These are phyloP conservation scores for Asbolus verrucosus DNA, from an alignment of 1,140 invertebrate species.

Conservation along the genomic window DNA sequence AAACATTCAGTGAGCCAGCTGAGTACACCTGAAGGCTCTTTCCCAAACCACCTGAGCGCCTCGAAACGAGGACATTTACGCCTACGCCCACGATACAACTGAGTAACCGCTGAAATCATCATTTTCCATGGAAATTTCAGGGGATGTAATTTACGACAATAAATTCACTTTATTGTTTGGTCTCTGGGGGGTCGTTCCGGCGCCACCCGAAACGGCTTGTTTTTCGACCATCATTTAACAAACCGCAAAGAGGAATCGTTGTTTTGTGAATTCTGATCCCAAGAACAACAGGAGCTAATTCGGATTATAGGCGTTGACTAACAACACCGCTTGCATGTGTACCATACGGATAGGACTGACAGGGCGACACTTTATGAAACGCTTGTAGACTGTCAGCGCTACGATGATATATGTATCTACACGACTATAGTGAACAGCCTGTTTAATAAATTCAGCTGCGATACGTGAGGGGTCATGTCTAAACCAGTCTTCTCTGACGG, in stretches of 20 bases:
- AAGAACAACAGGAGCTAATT: background rate
- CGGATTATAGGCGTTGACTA: constrained; percentile 5
- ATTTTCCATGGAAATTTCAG: constrained; percentile 36
- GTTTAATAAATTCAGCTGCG: background rate
- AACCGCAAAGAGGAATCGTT: background rate
- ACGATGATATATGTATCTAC: background rate
- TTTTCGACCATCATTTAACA: constrained; percentile 6
- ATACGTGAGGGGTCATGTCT: background rate
- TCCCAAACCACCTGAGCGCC: constrained; percentile 27
- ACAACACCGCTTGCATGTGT: constrained; percentile 5
- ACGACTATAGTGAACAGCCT: background rate
- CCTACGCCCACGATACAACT: background rate
- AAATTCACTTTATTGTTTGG: constrained; percentile 23
- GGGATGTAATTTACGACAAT: constrained; percentile 18
- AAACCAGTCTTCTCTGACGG: background rate
- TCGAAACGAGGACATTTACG: constrained; percentile 34
- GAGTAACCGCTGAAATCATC: constrained; percentile 28
- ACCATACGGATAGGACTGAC: constrained; percentile 6
- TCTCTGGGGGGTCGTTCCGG: background rate
- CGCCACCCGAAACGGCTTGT: background rate
- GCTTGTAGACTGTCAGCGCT: constrained; percentile 1
- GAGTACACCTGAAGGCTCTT: constrained; percentile 13
- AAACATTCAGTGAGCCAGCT: constrained; percentile 22
- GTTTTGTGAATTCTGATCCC: constrained; percentile 1
- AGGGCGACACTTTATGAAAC: constrained; percentile 3